A percentile compares a stretch with the other conserved stretches of the same genome.
phyloP scores from a whole-genome alignment of 2,888 invertebrate genomes.

The Hirtodrosophila alboralis region DNA sequence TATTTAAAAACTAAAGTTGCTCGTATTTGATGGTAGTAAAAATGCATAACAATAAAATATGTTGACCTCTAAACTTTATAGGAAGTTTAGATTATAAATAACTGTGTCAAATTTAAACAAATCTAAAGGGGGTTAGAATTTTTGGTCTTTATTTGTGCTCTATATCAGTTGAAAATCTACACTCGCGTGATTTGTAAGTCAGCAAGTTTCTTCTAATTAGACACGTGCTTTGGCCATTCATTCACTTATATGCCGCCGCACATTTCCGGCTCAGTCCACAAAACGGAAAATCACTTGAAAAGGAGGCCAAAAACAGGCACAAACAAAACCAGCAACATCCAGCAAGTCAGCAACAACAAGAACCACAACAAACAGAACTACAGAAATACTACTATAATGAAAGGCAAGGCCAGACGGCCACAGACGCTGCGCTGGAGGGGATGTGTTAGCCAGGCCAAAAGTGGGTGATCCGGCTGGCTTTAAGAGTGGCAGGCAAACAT shows the following conservation, averaged over 20 bases:
- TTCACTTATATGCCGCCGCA: conserved; percentile 23
- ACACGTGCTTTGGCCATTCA: conserved; percentile 40
- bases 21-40: no score
- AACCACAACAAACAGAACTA: conserved; percentile 37
- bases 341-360: conserved; percentile 2
- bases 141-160: no score
- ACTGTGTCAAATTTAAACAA: no score
- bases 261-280: conserved; percentile 14
- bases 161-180: background rate
- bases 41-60: no score
- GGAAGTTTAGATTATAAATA: no score
- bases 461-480: conserved; percentile 41
- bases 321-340: conserved; percentile 1
- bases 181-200: conserved; percentile 1
- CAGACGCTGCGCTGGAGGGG: background rate
- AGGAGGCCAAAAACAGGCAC: conserved; percentile 22
- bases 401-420: conserved; percentile 36
- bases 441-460: background rate
- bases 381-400: conserved; percentile 48
- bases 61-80: no score
- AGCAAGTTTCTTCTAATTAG: conserved; percentile 39
- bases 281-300: conserved; percentile 51
- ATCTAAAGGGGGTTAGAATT: no score
- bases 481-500: conserved; percentile 34
- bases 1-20: no score